A percentile compares a stretch with the other conserved stretches of the same genome.
phyloP scores from a whole-genome alignment of 92 coral and sea anemone species.

The Paragorgia papillata region DNA sequence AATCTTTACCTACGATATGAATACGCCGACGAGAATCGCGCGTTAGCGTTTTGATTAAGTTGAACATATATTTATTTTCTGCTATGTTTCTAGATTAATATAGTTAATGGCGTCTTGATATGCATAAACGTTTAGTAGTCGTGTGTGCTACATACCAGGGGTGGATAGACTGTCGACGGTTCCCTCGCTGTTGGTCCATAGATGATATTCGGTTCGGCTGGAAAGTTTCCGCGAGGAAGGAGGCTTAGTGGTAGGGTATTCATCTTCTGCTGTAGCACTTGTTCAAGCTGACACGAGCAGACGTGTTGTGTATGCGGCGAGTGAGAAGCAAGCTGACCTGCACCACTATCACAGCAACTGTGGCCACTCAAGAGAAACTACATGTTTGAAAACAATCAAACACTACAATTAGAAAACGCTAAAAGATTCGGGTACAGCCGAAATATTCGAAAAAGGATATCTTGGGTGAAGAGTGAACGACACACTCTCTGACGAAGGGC shows the following conservation, averaged over 20 bases:
- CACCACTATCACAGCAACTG: constrained; percentile 83
- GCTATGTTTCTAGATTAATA: too few species aligned
- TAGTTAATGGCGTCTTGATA: too few species aligned
- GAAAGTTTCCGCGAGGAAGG: constrained; percentile 81
- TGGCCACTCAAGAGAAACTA: constrained; percentile 79
- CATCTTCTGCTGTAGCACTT: constrained; percentile 84
- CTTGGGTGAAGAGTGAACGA: too few species aligned
- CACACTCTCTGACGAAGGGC: too few species aligned
- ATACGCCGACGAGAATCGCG: constrained; percentile 4
- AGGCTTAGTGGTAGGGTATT: constrained; percentile 84
- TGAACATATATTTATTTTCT: neutral
- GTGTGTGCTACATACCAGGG: constrained; percentile 78
- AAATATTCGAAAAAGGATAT: too few species aligned
- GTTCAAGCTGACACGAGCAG: constrained; percentile 93
- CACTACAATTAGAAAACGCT: constrained; percentile 34
- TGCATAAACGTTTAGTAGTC: too few species aligned
- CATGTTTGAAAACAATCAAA: constrained; percentile 57
- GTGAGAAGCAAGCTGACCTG: constrained; percentile 15
- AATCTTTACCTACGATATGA: constrained; percentile 38
- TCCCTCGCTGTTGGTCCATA: constrained; percentile 75
- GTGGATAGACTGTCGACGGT: constrained; percentile 82
- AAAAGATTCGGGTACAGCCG: too few species aligned
- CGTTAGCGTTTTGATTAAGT: too few species aligned
- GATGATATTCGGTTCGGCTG: constrained; percentile 68
- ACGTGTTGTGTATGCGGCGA: constrained; percentile 52